Evolutionary conservation across 2,113 vertebrate genomes (phyloP), one percentile per base, ranked within the genome.

Genomic region (Ploceus nigricollis): DNA sequence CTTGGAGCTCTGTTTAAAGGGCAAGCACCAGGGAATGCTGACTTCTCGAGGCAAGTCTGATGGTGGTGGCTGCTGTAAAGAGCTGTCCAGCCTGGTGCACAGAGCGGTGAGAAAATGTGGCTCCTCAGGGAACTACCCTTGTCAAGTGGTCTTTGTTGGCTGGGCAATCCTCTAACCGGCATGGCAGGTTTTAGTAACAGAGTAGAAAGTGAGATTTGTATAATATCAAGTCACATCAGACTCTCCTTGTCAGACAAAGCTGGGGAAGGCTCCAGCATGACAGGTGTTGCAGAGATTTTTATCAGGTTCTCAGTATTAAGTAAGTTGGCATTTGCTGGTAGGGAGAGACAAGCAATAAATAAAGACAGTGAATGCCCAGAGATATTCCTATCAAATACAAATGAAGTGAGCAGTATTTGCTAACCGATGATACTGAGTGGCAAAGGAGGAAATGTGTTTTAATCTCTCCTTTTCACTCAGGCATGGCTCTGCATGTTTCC

Each of bases 271-370:
- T 91, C 53, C 89, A 85, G 28, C 39, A 9, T 90, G 91, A 54
- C 84, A 85, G 87, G 73, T 58, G 87, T 35, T 95, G 66, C 48
- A 65, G 72, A 53, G 53, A 60, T 79, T 84, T 84, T 93, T 89
- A 37, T 70, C 90, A 64, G 58, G 57, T 83, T 82, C 70, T 88
- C n/a, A 1, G 27, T 54, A 57, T 69, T 76, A 85, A 91, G 61
- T 57, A 79, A 93, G 14, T 19, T 63, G 56, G 39, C 58, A 73
- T 86, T 92, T 79, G n/a, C 68, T 90, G 79, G 51, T 47, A 56
- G 33, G 44, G 54, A 84, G 63, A 90, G 18, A 82, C 31, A 22
- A 75, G 48, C 39, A 60, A 66, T 45, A 60, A 81, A 48, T 56
- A 66, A 58, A 25, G 71, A 42, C 44, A 77, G 20, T 11, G 51